phyloP scores from a whole-genome alignment of 2,797 vertebrate species.

The Thaleichthys pacificus region DNA sequence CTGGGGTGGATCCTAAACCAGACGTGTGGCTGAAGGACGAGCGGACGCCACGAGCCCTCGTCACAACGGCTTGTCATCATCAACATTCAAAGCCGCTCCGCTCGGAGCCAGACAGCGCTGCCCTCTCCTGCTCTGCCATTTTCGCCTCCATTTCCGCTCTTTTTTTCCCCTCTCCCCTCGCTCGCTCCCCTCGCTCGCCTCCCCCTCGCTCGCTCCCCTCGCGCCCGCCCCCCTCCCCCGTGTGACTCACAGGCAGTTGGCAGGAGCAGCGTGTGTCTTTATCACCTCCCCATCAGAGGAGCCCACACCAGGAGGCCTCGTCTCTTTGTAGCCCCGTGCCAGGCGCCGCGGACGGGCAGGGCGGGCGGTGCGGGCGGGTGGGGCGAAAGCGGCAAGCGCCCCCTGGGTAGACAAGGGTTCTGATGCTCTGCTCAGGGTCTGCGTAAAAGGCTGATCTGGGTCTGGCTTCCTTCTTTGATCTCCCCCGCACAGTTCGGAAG shows the following conservation, averaged over 20 bases:
- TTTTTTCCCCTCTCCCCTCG: neutral
- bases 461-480: constrained; percentile 28
- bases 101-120: constrained; percentile 20
- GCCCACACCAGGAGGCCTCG: constrained; percentile 47
- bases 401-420: constrained; percentile 2
- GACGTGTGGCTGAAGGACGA: neutral
- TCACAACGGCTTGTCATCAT: constrained; percentile 41
- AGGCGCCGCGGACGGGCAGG: constrained; percentile 36
- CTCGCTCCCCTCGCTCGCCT: no score
- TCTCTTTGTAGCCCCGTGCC: constrained; percentile 56
- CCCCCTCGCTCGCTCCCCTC: neutral
- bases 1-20: neutral
- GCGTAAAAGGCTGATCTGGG: constrained; percentile 18
- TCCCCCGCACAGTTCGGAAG: constrained; percentile 18
- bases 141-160: constrained; percentile 1
- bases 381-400: neutral
- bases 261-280: constrained; percentile 55
- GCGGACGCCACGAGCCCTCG: no score
- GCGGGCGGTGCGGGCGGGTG: no score
- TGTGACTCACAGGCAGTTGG: constrained; percentile 63
- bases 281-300: constrained; percentile 64
- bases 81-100: constrained; percentile 42
- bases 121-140: constrained; percentile 29
- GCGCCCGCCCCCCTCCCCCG: constrained; percentile 17
- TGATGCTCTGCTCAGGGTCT: constrained; percentile 27